These are phyloP conservation scores for Catocala fraxini DNA, from an alignment of 2,888 invertebrate species.

Conservation along the genomic window DNA sequence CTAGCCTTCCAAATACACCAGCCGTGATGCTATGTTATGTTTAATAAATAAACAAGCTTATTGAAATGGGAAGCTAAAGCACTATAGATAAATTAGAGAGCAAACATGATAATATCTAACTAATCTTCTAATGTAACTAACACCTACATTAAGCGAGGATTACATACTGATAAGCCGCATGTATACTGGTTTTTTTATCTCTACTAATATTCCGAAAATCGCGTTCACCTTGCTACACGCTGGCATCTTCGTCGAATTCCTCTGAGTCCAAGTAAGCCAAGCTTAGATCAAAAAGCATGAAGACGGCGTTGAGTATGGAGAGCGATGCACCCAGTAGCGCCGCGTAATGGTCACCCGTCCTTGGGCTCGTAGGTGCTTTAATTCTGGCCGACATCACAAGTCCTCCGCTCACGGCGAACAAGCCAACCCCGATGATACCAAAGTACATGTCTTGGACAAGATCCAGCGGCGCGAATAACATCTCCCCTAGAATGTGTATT, in stretches of 20 bases:
- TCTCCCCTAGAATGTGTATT: constrained; percentile 79
- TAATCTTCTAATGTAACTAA: constrained; percentile 27
- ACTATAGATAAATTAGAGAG: constrained; percentile 5
- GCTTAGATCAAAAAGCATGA: constrained; percentile 78
- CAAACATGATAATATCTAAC: constrained; percentile 16
- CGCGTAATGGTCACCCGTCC: constrained; percentile 69
- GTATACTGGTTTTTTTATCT: constrained; percentile 26
- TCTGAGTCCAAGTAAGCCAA: constrained; percentile 82
- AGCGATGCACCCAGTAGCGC: constrained; percentile 67
- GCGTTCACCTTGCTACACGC: constrained; percentile 67
- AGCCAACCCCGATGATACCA: constrained; percentile 71
- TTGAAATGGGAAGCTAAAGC: constrained; percentile 4
- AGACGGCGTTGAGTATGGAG: constrained; percentile 66
- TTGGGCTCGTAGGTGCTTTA: constrained; percentile 58
- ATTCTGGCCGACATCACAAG: constrained; percentile 66
- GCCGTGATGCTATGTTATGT: too few relatives aligned
- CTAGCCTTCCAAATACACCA: too few relatives aligned
- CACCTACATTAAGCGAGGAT: constrained; percentile 20
- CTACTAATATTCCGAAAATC: constrained; percentile 24
- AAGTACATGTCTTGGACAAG: constrained; percentile 83
- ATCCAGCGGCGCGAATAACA: constrained; percentile 79
- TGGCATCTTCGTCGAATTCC: constrained; percentile 77
- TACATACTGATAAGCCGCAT: constrained; percentile 31
- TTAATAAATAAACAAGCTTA: too few relatives aligned
- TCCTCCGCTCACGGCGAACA: constrained; percentile 74